Evolutionary conservation across 2,797 vertebrate genomes (phyloP).

Genomic region (Taeniopygia guttata): DNA sequence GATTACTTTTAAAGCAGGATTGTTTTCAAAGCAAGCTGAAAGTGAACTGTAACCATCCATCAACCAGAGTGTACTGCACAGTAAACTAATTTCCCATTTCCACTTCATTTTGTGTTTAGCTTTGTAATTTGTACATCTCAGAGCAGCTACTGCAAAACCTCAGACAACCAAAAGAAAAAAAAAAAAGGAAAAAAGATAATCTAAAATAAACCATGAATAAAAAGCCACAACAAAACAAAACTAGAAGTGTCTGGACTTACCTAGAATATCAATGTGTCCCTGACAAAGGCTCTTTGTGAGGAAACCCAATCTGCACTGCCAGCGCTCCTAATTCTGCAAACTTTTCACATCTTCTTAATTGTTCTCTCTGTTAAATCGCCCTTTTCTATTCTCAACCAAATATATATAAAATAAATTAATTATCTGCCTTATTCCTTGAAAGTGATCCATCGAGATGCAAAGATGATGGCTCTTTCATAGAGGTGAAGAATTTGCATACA

Average conservation of each 20-base stretch:
- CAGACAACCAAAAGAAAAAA: not conserved
- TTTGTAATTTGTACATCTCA: slow-evolving; percentile 34
- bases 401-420: not conserved
- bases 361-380: not conserved
- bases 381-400: not conserved
- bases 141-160: slow-evolving; percentile 30
- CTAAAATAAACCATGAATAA: not conserved
- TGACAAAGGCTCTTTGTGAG: slow-evolving; percentile 54
- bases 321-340: slow-evolving; percentile 6
- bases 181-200: not conserved
- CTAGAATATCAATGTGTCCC: slow-evolving; percentile 55
- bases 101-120: slow-evolving; percentile 24
- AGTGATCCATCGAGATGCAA: not conserved
- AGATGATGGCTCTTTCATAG: not conserved
- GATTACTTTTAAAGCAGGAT: not conserved
- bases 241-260: slow-evolving; percentile 26
- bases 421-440: not conserved
- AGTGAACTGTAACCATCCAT: slow-evolving; percentile 2
- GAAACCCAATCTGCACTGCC: not conserved
- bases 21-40: slow-evolving; percentile 19
- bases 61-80: not conserved
- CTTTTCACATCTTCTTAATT: slow-evolving; percentile 36
- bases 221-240: not conserved
- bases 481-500: not conserved
- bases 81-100: slow-evolving; percentile 40